Evolutionary conservation across 2,113 vertebrate genomes (phyloP), one percentile per base, ranked within the genome.

Genomic region (human (Homo sapiens)): DNA sequence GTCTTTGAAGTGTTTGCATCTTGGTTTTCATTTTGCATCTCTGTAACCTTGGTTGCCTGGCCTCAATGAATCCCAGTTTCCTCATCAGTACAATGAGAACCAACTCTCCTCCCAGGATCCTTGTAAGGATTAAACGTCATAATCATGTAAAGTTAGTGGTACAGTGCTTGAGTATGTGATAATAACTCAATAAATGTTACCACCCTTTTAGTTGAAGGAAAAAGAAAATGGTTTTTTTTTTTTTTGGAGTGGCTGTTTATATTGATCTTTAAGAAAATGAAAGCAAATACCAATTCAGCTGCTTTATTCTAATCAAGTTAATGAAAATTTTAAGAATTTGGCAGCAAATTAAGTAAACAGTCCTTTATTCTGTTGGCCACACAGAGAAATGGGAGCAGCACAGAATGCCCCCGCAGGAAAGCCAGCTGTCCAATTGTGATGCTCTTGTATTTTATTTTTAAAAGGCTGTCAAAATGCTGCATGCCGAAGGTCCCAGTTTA

Each of bases 291-390:
- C 96, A 88, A 90, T 57, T 96, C 90, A 94, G 61, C 59, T 92
- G 22, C 82, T 96, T 95, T 95, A 40, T 68, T 43, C 50, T 96
- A 75, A 97, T 97, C n/a, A 78, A 85, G 75, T 43, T 88, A 75
- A 96, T 98, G 80, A 90, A 92, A 94, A 52, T 94, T 98, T 97
- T 98, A 94, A 94, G 95, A 88, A 40, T 86, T 97, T 96, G 98
- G 43, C 97, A 94, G 91, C 84, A 97, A 57, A 40, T 57, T 55
- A 84, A 90, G 93, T 94, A 61, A 90, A 17, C 30, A 59, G 94
- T 83, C 94, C 94, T 97, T 97, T 50, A 68, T 97, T 97, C 95
- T 50, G 66, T 66, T 23, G 87, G 91, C 82, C 79, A 80, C 61
- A 55, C 23, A 64, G 97, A 95, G 50, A 88, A 83, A 66, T 79